Evolutionary conservation across 2,113 vertebrate genomes (phyloP).

Genomic region (Maccullochella peelii): DNA sequence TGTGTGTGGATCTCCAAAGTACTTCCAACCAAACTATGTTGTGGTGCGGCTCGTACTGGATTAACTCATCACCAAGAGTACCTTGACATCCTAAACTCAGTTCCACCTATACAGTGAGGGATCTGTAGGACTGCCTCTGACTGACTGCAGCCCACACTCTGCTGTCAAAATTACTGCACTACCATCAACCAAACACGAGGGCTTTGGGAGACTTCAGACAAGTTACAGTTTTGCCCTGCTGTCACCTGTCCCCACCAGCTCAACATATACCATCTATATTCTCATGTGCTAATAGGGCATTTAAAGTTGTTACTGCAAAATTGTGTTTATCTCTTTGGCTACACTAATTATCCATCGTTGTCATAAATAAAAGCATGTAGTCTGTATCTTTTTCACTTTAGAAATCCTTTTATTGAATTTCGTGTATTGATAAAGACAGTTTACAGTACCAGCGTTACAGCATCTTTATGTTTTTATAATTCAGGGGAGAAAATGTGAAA

Average conservation of each 20-base stretch:
- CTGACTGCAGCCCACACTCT: slow-evolving; percentile 29
- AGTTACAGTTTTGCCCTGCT: slow-evolving; percentile 9
- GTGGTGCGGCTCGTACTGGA: not conserved
- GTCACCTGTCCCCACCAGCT: slow-evolving; percentile 11
- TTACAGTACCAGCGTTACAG: not conserved
- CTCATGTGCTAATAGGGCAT: not conserved
- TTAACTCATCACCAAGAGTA: not conserved
- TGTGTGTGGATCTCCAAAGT: not conserved
- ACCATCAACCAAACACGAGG: slow-evolving; percentile 5
- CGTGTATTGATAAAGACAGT: not conserved
- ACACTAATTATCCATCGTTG: not conserved
- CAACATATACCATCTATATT: not conserved
- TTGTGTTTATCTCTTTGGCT: not conserved
- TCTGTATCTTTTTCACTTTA: not conserved
- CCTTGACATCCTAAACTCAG: not conserved
- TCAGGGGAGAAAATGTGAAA: not conserved
- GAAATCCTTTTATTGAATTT: not conserved
- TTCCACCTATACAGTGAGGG: not conserved
- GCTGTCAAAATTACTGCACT: slow-evolving; percentile 36
- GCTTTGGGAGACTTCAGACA: slow-evolving; percentile 10
- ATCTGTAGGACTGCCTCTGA: not conserved
- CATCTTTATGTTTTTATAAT: not conserved
- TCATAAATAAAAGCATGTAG: not conserved
- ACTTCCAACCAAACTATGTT: slow-evolving; percentile 4
- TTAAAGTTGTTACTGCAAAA: not conserved